A percentile compares a stretch with the other conserved stretches of the same genome.
phyloP scores from a whole-genome alignment of 2,888 invertebrate genomes.

The Pandemis cinnamomeana region DNA sequence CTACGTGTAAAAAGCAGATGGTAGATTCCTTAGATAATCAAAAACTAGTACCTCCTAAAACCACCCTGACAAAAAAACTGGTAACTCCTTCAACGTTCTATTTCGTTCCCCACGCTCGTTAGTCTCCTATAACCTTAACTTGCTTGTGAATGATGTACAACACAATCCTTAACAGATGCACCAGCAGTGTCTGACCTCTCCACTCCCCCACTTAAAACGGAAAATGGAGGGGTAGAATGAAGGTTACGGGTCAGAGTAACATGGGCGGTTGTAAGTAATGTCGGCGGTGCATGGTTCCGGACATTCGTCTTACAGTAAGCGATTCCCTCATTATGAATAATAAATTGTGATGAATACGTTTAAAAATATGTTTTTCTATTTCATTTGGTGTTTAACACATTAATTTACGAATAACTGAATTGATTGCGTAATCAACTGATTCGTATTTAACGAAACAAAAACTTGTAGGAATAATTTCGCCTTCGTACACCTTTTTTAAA shows the following conservation, averaged over 20 bases:
- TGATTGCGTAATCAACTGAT: too few species aligned
- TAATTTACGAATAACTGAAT: neutral
- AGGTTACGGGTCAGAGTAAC: conserved; percentile 5
- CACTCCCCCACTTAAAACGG: neutral
- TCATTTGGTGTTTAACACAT: neutral
- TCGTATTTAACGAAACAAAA: too few species aligned
- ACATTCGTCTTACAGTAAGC: conserved; percentile 41
- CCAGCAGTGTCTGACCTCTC: conserved; percentile 6
- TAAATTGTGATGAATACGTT: conserved; percentile 41
- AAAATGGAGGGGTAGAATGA: neutral
- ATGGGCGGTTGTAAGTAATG: conserved; percentile 26
- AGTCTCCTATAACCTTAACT: conserved; percentile 17
- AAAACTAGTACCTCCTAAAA: too few species aligned
- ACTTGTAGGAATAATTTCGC: too few species aligned
- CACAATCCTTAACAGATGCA: conserved; percentile 21
- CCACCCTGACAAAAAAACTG: neutral
- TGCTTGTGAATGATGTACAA: conserved; percentile 27
- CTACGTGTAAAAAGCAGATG: too few species aligned
- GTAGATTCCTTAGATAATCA: too few species aligned
- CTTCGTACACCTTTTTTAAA: too few species aligned
- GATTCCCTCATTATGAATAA: conserved; percentile 42
- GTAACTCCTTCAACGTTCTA: conserved; percentile 7
- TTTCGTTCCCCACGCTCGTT: conserved; percentile 19
- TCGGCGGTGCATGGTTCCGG: conserved; percentile 32
- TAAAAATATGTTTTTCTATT: neutral